Base-by-base conservation (phyloP, 2,113 vertebrate species). In the Psophia crepitans region DNA sequence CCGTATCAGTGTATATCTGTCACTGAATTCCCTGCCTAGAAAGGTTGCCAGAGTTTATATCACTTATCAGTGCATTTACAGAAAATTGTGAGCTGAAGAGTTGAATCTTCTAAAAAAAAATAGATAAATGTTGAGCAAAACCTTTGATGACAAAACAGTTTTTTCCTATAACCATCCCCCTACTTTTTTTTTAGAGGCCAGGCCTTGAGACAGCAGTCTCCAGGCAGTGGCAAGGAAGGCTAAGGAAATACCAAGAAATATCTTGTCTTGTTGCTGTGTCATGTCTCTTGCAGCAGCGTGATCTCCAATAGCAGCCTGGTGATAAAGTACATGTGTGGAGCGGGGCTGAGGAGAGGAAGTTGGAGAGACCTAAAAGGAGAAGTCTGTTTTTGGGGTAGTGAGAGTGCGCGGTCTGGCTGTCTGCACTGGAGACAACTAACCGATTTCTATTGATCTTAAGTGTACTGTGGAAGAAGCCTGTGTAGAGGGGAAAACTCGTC, bases 161-260 rank as follows among this genome's bases (percentile, higher is more conserved):
- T 93, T 64, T 44, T 76, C 24, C 18, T 43, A 2, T 26, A 51
- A 33, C 15, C 2, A 2, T 23, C 32, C 5, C 6, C 4, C 23
- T 60, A 24, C 6, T 71, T 5, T 22, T 18, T 39, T 39, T 82
- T 49, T 24, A 84, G 58, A 66, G 4, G 24, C n/a, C 22, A 63
- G 10, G 18, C 14, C 9, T 37, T 0, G 0, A 44, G 35, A n/a
- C 13, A 75, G 43, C 30, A 39, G 20, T 26, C 6, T 68, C 32
- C 0, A 0, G 30, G 12, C 21, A 41, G 30, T 11, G 14, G 6
- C 7, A 17, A 61, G 37, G 8, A 14, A 49, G 41, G 18, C 2
- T 28, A 74, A 78, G 13, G 9, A 35, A 87, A 37, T 19, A 26
- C 37, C 17, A 53, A 77, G 41, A 54, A 93, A 70, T 14, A 39